These are phyloP conservation scores for Aphis craccivora DNA, from an alignment of 1,140 invertebrate species.

Conservation along the genomic window DNA sequence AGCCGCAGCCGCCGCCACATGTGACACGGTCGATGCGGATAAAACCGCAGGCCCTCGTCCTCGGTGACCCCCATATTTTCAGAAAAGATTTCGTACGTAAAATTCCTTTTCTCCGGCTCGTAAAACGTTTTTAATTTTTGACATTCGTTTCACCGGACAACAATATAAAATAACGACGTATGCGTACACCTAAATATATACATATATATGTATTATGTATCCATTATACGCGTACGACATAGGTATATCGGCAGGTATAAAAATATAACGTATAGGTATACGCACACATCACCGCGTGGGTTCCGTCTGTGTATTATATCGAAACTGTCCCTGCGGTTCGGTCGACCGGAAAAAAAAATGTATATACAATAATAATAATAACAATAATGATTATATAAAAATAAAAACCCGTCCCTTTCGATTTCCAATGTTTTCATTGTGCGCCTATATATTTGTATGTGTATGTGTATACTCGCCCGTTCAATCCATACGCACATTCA, in stretches of 20 bases:
- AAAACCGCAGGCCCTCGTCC: slow-evolving; percentile 36
- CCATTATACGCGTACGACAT: neutral
- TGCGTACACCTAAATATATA: neutral
- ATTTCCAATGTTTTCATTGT: slow-evolving; percentile 50
- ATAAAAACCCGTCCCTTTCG: slow-evolving; percentile 48
- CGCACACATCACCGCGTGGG: neutral
- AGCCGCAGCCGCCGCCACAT: slow-evolving; percentile 10
- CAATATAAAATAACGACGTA: slow-evolving; percentile 36
- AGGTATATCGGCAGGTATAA: neutral
- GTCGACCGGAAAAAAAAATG: slow-evolving; percentile 49
- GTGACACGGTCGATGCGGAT: slow-evolving; percentile 42
- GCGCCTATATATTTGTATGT: neutral
- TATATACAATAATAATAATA: neutral
- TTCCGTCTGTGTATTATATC: neutral
- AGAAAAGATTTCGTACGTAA: slow-evolving; percentile 38
- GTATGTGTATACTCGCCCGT: neutral
- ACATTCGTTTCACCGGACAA: slow-evolving; percentile 26
- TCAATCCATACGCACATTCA: neutral
- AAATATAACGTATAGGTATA: neutral
- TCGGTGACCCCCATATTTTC: slow-evolving; percentile 16
- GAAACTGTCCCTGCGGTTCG: slow-evolving; percentile 33
- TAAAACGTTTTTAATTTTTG: slow-evolving; percentile 42
- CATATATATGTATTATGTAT: neutral
- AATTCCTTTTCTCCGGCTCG: slow-evolving; percentile 21
- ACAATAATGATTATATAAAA: neutral